Evolutionary conservation across 2,113 vertebrate species (phyloP).

Genomic region (Sakesphorus luctuosus): DNA sequence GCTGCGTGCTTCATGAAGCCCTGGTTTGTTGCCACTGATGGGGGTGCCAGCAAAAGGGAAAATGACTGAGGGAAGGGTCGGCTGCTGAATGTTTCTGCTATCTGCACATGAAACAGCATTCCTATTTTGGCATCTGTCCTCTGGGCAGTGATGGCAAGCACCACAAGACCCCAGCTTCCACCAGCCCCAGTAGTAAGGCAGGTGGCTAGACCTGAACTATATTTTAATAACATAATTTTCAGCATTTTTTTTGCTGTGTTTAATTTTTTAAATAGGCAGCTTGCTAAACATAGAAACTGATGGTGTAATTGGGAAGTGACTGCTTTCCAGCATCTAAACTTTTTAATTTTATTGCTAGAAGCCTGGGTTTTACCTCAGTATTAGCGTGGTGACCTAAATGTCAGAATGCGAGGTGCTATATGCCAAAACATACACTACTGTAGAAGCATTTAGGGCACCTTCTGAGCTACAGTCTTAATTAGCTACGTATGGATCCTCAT

Average conservation of each 20-base stretch:
- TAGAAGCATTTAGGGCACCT: not conserved
- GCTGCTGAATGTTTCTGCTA: not conserved
- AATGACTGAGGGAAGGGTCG: not conserved
- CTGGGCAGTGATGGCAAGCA: not conserved
- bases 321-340: not conserved
- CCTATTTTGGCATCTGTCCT: not conserved
- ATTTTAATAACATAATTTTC: not conserved
- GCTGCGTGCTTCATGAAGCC: rapidly evolving
- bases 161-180: not conserved
- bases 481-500: not conserved
- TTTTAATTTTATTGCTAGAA: not conserved
- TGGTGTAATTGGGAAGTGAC: not conserved
- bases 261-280: not conserved
- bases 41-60: not conserved
- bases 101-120: not conserved
- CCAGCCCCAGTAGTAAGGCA: not conserved
- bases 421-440: not conserved
- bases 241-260: not conserved
- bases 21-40: not conserved
- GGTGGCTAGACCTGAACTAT: not conserved
- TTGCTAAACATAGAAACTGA: not conserved
- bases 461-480: not conserved
- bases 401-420: not conserved
- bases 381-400: not conserved
- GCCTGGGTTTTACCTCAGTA: not conserved